phyloP scores from a whole-genome alignment of 2,797 vertebrate species.

The Euthynnus affinis region DNA sequence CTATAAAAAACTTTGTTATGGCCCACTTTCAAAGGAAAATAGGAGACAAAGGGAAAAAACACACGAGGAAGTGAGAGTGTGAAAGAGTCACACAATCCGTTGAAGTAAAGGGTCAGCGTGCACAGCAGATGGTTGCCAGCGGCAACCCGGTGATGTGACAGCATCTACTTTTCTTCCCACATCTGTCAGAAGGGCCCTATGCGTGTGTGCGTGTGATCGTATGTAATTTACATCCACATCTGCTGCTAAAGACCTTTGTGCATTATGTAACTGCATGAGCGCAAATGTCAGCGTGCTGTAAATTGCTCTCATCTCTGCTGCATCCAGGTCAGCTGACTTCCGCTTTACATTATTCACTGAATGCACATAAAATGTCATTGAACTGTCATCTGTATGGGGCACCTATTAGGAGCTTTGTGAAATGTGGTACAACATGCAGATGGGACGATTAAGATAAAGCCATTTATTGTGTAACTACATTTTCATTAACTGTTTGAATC shows the following conservation, averaged over 20 bases:
- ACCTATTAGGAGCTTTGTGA: not conserved
- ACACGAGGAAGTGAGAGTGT: constrained; percentile 23
- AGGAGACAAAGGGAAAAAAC: not conserved
- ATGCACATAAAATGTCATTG: not conserved
- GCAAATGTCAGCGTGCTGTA: constrained; percentile 20
- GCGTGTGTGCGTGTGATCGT: constrained; percentile 34
- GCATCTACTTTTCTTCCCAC: constrained; percentile 44
- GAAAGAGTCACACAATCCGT: constrained; percentile 35
- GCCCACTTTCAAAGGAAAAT: not conserved
- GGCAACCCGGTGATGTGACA: constrained; percentile 40
- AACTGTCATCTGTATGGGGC: not conserved
- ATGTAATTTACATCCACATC: constrained; percentile 66
- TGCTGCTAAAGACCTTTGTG: constrained; percentile 44
- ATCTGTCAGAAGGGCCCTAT: constrained; percentile 54
- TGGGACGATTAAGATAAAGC: constrained; percentile 2
- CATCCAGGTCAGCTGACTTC: constrained; percentile 27
- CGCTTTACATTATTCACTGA: constrained; percentile 10
- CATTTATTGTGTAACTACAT: not conserved
- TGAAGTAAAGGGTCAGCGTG: constrained; percentile 31
- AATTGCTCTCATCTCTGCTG: constrained; percentile 29
- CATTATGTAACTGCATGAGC: constrained; percentile 25
- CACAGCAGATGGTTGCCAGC: constrained; percentile 66
- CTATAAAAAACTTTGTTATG: not conserved
- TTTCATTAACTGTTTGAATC: not conserved
- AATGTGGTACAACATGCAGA: not conserved